These are phyloP conservation scores for Euwallacea fornicatus DNA, from an alignment of 1,140 invertebrate genomes.

Conservation along the genomic window DNA sequence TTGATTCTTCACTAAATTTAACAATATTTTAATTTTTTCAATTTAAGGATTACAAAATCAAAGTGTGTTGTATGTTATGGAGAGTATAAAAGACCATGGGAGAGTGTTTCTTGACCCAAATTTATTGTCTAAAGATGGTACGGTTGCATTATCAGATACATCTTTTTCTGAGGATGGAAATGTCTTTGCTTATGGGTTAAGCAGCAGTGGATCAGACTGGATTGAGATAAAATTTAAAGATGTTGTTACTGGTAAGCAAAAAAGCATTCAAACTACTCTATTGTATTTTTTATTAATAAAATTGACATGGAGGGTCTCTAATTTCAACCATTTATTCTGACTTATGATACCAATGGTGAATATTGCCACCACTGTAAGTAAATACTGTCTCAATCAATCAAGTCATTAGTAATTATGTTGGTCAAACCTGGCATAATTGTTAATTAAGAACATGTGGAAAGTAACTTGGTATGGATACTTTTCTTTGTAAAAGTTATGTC, in stretches of 20 bases:
- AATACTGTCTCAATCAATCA: no score
- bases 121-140: conserved; percentile 89
- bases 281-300: no score
- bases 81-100: conserved; percentile 76
- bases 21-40: background rate
- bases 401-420: no score
- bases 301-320: no score
- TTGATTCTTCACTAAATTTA: background rate
- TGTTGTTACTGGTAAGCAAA: conserved; percentile 66
- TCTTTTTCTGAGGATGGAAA: conserved; percentile 90
- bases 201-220: conserved; percentile 95
- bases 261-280: no score
- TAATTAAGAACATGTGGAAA: no score
- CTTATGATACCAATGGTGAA: no score
- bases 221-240: conserved; percentile 84
- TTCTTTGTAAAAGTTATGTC: no score
- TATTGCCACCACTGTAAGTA: background rate
- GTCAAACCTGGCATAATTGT: no score
- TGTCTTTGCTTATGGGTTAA: conserved; percentile 89
- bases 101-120: conserved; percentile 96
- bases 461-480: no score
- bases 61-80: conserved; percentile 92
- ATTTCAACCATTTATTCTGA: no score
- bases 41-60: conserved; percentile 51
- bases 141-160: conserved; percentile 76